A percentile compares a stretch with the other conserved stretches of the same genome.
Conservation (phyloP, 2,797 vertebrate genomes). For the Chelidonichthys spinosus region DNA sequence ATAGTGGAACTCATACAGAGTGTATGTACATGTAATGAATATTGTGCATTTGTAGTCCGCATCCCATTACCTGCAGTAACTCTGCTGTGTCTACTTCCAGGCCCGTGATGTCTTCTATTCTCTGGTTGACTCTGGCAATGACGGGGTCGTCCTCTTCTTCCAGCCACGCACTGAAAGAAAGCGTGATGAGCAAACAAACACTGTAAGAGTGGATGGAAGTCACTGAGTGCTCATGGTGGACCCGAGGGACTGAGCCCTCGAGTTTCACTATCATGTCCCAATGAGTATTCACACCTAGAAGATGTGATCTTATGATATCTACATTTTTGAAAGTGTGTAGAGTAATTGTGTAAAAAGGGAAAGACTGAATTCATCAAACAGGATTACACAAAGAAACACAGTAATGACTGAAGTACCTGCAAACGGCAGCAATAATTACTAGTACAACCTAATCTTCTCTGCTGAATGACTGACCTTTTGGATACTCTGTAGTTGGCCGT, state of each 20-base stretch:
- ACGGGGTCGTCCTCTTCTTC: slow-evolving; percentile 3
- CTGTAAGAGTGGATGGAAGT: not conserved
- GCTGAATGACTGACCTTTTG: not conserved
- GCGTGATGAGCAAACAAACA: too few species aligned
- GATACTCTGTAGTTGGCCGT: not conserved
- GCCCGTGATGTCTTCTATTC: slow-evolving; percentile 5
- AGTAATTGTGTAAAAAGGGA: not conserved
- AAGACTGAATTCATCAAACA: not conserved
- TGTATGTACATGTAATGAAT: too few species aligned
- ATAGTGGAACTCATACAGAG: not conserved
- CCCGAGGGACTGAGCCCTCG: too few species aligned
- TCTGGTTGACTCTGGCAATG: not conserved
- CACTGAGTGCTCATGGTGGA: not conserved
- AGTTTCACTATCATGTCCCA: not conserved
- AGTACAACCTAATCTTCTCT: not conserved
- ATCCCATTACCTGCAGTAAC: not conserved
- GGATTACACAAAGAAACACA: not conserved
- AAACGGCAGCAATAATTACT: not conserved
- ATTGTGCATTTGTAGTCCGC: not conserved
- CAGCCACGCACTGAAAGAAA: not conserved
- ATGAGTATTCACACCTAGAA: too few species aligned
- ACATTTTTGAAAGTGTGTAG: not conserved
- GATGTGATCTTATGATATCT: too few species aligned
- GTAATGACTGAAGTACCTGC: not conserved
- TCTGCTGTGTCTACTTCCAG: slow-evolving; percentile 3